phyloP scores from a whole-genome alignment of 2,113 vertebrate species.

The Phalacrocorax brasilianus region DNA sequence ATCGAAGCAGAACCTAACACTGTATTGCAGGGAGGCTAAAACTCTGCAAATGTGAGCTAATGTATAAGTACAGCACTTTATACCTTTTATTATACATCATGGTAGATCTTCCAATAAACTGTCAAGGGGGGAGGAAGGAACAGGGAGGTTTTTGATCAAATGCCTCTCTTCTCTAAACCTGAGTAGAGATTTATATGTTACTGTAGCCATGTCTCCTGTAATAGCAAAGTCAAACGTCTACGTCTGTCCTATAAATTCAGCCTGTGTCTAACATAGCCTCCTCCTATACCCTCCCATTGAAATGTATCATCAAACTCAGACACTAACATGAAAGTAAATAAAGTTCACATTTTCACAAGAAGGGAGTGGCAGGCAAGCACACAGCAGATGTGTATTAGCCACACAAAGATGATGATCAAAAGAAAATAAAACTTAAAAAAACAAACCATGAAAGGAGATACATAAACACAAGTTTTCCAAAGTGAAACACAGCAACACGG shows the following conservation, averaged over 20 bases:
- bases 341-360: not conserved
- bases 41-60: accelerated
- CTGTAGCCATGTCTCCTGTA: not conserved
- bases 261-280: not conserved
- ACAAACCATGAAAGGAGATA: not conserved
- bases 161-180: not conserved
- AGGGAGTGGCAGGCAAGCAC: not conserved
- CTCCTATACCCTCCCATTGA: not conserved
- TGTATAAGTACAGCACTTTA: accelerated
- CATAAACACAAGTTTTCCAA: not conserved
- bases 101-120: not conserved
- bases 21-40: not conserved
- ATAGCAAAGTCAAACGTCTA: accelerated
- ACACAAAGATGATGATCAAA: not conserved
- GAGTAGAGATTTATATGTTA: not conserved
- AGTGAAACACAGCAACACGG: not conserved
- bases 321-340: not conserved
- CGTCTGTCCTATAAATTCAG: not conserved
- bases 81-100: not conserved
- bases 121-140: not conserved
- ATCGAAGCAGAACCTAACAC: not conserved
- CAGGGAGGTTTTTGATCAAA: not conserved
- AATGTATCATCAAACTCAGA: not conserved
- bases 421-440: not conserved
- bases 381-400: not conserved